Percentiles rank a stretch among this genome's conserved stretches.
Evolutionary conservation across 2,888 invertebrate species (phyloP).

Genomic region (Harpagoxenus sublaevis): DNA sequence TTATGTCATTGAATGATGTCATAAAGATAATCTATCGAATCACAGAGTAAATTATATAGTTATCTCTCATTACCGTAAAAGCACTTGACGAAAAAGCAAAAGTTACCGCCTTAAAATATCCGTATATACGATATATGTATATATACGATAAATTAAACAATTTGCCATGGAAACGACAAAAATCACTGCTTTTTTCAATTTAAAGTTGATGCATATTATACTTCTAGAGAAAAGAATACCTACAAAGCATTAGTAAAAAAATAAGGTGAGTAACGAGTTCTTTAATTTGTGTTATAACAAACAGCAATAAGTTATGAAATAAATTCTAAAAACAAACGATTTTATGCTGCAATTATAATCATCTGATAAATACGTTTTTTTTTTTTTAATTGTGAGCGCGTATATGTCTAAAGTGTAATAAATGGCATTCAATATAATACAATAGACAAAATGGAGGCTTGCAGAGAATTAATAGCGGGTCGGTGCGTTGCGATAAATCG

Average conservation of each 20-base stretch:
- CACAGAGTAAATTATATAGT: neutral
- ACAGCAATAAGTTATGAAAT: neutral
- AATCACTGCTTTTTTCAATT: neutral
- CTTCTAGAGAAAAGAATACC: neutral
- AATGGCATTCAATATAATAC: neutral
- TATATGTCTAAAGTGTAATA: conserved; percentile 1
- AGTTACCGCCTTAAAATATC: neutral
- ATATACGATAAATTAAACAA: neutral
- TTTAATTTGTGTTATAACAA: neutral
- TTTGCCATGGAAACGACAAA: neutral
- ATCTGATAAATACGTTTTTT: neutral
- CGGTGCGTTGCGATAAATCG: conserved; percentile 1
- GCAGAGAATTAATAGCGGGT: neutral
- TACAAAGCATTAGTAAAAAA: neutral
- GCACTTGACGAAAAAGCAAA: neutral
- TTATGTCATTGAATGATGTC: conserved; percentile 28
- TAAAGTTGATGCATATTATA: neutral
- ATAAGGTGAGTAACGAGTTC: neutral
- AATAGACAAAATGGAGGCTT: neutral
- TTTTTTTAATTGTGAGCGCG: neutral
- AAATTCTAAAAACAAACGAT: neutral
- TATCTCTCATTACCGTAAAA: neutral
- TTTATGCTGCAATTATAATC: neutral
- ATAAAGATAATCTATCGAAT: neutral
- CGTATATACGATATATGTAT: neutral